These are phyloP conservation scores for Aphis gossypii DNA, from an alignment of 1,140 invertebrate genomes.

Conservation along the genomic window DNA sequence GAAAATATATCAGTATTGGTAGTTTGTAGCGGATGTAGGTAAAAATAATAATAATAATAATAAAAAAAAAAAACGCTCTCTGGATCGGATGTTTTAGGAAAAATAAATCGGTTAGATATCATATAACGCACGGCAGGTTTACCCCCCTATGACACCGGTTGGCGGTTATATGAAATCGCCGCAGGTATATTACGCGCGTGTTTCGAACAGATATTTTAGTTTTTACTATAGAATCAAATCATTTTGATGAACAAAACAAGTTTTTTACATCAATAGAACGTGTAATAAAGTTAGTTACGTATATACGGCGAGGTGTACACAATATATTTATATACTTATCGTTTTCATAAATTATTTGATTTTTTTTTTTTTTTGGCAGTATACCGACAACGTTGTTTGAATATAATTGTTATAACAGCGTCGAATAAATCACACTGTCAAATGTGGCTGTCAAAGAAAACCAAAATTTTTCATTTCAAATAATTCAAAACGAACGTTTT, in stretches of 20 bases:
- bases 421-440: background rate
- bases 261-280: background rate
- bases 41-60: background rate
- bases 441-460: background rate
- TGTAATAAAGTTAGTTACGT: background rate
- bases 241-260: background rate
- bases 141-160: background rate
- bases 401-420: background rate
- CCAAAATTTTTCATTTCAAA: background rate
- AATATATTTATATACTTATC: background rate
- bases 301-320: background rate
- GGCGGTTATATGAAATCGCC: background rate
- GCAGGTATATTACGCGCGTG: background rate
- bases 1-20: background rate
- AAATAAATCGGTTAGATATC: background rate
- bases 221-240: background rate
- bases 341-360: background rate
- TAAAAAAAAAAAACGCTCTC: background rate
- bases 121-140: background rate
- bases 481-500: background rate
- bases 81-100: background rate
- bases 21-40: background rate
- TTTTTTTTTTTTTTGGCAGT: background rate
- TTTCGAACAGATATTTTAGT: background rate
- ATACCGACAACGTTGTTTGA: background rate